Evolutionary conservation across 2,113 vertebrate genomes (phyloP).

Genomic region (Mastomys coucha): DNA sequence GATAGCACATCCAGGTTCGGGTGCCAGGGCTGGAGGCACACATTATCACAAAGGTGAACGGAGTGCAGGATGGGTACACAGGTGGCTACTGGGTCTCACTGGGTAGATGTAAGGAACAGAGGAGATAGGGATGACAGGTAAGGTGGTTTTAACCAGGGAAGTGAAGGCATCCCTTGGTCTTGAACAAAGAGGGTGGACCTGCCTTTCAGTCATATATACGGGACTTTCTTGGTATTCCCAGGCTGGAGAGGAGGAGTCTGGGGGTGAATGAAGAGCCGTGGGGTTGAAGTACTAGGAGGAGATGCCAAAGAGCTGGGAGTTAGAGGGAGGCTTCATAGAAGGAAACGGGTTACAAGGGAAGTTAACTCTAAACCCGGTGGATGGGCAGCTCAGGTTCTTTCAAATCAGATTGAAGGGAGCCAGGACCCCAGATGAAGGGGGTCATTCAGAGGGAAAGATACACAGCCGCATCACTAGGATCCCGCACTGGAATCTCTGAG

Average conservation of each 20-base stretch:
- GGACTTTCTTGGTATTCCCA: not conserved
- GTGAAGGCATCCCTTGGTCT: not conserved
- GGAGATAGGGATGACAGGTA: not conserved
- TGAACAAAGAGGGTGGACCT: not conserved
- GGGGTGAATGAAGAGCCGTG: not conserved
- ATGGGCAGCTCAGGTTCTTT: constrained; percentile 1
- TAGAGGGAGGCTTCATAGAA: not conserved
- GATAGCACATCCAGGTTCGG: not conserved
- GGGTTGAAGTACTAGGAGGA: not conserved
- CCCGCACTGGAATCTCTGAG: not conserved
- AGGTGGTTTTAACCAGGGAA: not conserved
- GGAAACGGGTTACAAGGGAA: not conserved
- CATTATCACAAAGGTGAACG: not conserved
- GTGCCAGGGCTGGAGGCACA: not conserved
- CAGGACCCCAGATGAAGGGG: constrained; percentile 19
- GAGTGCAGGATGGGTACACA: not conserved
- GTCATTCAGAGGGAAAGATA: not conserved
- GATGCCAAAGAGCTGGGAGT: not conserved
- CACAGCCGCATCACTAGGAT: not conserved
- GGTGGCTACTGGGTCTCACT: not conserved
- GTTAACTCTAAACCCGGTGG: constrained; percentile 4
- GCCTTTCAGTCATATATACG: not conserved
- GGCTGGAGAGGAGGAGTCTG: not conserved
- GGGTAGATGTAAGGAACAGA: not conserved
- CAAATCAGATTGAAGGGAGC: not conserved